Evolutionary conservation across 1,140 invertebrate species (phyloP).

Genomic region (Penaeus japonicus): DNA sequence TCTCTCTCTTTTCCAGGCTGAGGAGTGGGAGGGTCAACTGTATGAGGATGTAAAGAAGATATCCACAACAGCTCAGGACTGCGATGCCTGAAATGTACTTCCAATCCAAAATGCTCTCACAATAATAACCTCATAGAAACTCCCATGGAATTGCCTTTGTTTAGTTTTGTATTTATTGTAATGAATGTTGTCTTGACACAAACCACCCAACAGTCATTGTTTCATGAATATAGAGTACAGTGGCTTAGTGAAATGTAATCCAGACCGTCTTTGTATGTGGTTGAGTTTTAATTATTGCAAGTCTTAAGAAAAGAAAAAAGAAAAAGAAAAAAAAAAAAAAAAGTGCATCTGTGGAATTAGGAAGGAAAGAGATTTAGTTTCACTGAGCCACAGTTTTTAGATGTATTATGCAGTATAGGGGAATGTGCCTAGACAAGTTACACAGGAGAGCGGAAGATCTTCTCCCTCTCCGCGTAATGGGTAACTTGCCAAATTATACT

Average conservation of each 20-base stretch:
- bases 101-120: constrained; percentile 41
- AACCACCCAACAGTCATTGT: background rate
- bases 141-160: constrained; percentile 20
- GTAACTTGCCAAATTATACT: constrained; percentile 32
- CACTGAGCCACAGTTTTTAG: constrained; percentile 22
- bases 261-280: background rate
- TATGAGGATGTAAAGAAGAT: constrained; percentile 33
- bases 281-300: background rate
- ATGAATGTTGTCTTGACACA: background rate
- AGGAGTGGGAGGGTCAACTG: constrained; percentile 40
- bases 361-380: constrained; percentile 11
- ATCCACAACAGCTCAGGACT: constrained; percentile 31
- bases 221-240: background rate
- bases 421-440: constrained; percentile 38
- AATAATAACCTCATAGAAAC: constrained; percentile 28
- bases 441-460: background rate
- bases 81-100: constrained; percentile 37
- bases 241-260: constrained; percentile 31
- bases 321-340: background rate
- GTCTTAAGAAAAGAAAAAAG: background rate
- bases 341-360: too few species aligned
- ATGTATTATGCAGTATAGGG: constrained; percentile 25
- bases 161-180: constrained; percentile 25
- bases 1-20: background rate
- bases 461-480: background rate